A percentile compares a stretch with the other conserved stretches of the same genome.
These are phyloP conservation scores for Drosophila leonis DNA, from an alignment of 2,888 invertebrate genomes.

Conservation along the genomic window DNA sequence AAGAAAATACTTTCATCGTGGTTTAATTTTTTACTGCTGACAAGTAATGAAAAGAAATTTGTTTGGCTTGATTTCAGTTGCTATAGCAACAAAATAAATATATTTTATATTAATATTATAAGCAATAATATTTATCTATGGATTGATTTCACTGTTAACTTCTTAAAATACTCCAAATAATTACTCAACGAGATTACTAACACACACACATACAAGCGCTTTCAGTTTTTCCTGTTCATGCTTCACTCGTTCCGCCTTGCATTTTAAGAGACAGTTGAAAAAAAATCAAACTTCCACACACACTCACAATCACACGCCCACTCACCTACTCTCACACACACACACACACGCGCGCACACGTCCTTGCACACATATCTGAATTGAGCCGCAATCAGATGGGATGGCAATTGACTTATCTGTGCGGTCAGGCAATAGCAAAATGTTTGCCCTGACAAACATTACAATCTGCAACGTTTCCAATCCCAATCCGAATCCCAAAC, in stretches of 20 bases:
- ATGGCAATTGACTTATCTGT: slow-evolving; percentile 75
- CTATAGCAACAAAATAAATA: background rate
- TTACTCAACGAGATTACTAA: background rate
- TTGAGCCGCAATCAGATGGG: slow-evolving; percentile 62
- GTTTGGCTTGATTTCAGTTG: background rate
- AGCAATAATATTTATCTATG: too few species aligned
- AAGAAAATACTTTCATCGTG: background rate
- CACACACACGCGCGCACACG: slow-evolving; percentile 1
- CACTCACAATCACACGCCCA: background rate
- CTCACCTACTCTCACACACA: slow-evolving; percentile 1
- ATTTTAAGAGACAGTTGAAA: slow-evolving; percentile 3
- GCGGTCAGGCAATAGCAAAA: slow-evolving; percentile 73
- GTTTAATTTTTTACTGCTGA: background rate
- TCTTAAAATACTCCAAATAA: background rate
- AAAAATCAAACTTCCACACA: slow-evolving; percentile 18
- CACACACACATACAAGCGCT: background rate
- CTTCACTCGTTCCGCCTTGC: too few species aligned
- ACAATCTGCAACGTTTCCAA: slow-evolving; percentile 43
- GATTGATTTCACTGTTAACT: background rate
- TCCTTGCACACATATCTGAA: background rate
- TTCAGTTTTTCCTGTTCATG: background rate
- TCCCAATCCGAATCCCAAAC: slow-evolving; percentile 6
- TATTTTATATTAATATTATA: background rate
- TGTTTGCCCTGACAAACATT: slow-evolving; percentile 70
- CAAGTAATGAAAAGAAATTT: background rate